These are phyloP conservation scores for Callyntrura sp. DNA, from an alignment of 2,888 invertebrate genomes.

Conservation along the genomic window DNA sequence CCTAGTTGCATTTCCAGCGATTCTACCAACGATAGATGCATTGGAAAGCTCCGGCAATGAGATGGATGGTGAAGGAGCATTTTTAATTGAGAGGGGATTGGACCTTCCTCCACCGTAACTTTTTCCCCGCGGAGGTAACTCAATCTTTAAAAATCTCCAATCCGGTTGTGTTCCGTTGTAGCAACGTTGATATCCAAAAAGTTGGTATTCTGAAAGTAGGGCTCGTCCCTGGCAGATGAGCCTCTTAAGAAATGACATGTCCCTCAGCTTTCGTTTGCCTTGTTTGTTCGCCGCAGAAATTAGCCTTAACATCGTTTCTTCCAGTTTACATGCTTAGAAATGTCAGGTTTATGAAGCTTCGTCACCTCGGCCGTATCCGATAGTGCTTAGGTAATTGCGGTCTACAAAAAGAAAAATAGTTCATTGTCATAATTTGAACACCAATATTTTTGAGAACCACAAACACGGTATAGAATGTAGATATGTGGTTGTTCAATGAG, in stretches of 20 bases:
- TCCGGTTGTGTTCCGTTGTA: slow-evolving; percentile 63
- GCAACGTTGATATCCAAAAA: slow-evolving; percentile 76
- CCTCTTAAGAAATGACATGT: slow-evolving; percentile 82
- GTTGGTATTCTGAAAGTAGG: slow-evolving; percentile 79
- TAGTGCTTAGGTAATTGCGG: not conserved
- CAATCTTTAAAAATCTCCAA: slow-evolving; percentile 79
- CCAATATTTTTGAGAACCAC: not conserved
- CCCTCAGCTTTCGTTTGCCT: slow-evolving; percentile 73
- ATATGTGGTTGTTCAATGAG: not conserved
- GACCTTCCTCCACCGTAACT: slow-evolving; percentile 65
- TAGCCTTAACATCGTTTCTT: slow-evolving; percentile 67
- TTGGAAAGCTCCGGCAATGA: slow-evolving; percentile 68
- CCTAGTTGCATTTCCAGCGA: slow-evolving; percentile 49
- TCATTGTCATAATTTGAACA: not conserved
- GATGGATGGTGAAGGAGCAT: slow-evolving; percentile 69
- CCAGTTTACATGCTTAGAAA: slow-evolving; percentile 36
- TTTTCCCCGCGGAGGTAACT: slow-evolving; percentile 73
- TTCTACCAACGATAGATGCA: slow-evolving; percentile 55
- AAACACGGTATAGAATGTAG: no score
- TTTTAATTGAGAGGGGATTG: slow-evolving; percentile 38
- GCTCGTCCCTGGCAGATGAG: slow-evolving; percentile 81
- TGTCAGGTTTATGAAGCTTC: not conserved
- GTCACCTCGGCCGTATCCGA: not conserved
- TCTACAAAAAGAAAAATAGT: not conserved
- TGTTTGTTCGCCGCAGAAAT: slow-evolving; percentile 76